Conservation (phyloP, 2,888 invertebrate species). For the Pristionchus arcanus region DNA sequence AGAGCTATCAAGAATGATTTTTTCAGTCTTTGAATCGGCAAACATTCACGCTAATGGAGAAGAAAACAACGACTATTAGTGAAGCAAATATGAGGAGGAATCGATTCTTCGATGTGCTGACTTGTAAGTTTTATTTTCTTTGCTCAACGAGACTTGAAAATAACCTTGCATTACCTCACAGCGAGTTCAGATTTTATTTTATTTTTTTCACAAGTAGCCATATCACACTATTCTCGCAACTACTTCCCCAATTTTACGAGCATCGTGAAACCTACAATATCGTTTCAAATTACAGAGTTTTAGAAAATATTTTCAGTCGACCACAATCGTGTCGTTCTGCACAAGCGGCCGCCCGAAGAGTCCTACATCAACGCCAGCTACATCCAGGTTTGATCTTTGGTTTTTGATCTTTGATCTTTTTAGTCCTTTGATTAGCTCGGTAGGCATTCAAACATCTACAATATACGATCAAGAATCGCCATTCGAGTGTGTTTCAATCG, state of each 20-base stretch:
- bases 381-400: constrained; percentile 38
- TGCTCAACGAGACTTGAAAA: no score
- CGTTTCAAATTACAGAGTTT: background rate
- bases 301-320: constrained; percentile 12
- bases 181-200: no score
- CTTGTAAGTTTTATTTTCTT: constrained; percentile 51
- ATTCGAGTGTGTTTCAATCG: background rate
- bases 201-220: no score
- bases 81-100: constrained; percentile 51
- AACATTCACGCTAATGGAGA: constrained; percentile 15
- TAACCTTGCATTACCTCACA: no score
- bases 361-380: constrained; percentile 54
- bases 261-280: background rate
- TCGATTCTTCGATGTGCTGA: constrained; percentile 49
- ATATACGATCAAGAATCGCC: no score
- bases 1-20: no score
- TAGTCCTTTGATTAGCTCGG: background rate
- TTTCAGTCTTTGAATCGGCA: constrained; percentile 50
- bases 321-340: constrained; percentile 40
- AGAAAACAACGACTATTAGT: constrained; percentile 40
- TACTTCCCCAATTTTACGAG: background rate
- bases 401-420: background rate
- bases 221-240: background rate
- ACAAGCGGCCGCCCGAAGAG: background rate
- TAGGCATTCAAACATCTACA: background rate